Conservation (phyloP, 2,888 invertebrate species). For the Drosophila recens region DNA sequence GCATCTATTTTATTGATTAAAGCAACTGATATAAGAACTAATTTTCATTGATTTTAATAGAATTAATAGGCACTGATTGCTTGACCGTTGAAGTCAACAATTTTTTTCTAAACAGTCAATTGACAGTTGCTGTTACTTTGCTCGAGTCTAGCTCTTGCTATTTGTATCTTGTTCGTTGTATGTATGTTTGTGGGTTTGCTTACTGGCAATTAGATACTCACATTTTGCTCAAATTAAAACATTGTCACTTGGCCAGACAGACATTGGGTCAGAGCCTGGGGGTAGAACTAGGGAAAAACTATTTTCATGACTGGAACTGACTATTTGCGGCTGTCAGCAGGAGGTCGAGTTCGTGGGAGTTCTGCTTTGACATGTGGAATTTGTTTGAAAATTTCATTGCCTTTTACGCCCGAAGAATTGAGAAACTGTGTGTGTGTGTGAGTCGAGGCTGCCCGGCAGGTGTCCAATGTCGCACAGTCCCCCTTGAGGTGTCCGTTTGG, state of each 20-base stretch:
- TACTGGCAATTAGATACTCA: slow-evolving; percentile 47
- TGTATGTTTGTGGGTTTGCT: slow-evolving; percentile 16
- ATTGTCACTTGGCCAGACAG: slow-evolving; percentile 31
- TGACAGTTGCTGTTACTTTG: not conserved
- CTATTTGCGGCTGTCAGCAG: slow-evolving; percentile 23
- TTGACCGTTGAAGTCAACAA: not conserved
- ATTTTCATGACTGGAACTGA: slow-evolving; percentile 20
- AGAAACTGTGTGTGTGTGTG: slow-evolving; percentile 16
- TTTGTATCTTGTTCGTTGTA: slow-evolving; percentile 4
- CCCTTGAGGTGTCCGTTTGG: slow-evolving; percentile 4
- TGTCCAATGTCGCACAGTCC: slow-evolving; percentile 29
- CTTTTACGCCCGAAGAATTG: slow-evolving; percentile 39
- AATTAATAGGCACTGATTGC: not conserved
- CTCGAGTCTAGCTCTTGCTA: not conserved
- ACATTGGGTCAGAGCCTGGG: not conserved
- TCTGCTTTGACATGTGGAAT: slow-evolving; percentile 51
- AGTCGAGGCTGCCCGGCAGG: slow-evolving; percentile 30
- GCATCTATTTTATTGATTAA: too few relatives aligned
- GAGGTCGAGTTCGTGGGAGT: slow-evolving; percentile 6
- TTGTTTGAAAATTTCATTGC: slow-evolving; percentile 60
- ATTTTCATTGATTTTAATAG: too few relatives aligned
- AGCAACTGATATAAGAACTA: too few relatives aligned
- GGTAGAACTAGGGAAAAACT: slow-evolving; percentile 20
- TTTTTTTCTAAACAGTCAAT: not conserved
- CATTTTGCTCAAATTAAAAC: slow-evolving; percentile 60